Conservation (phyloP, 2,113 vertebrate genomes). For the Nibea coibor region DNA sequence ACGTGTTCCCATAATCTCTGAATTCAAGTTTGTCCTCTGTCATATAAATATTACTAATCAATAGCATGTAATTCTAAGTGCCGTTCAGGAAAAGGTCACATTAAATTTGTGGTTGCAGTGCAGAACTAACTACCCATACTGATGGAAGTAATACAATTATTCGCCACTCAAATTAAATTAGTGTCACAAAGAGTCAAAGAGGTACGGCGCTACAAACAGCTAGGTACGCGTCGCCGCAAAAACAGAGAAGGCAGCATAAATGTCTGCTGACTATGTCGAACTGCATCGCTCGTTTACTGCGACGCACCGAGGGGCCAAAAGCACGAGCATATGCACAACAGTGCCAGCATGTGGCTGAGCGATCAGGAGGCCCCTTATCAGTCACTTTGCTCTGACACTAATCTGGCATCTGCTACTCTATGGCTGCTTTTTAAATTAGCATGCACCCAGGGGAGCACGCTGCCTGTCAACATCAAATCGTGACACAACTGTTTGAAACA, state of each 20-base stretch:
- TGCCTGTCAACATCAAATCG: constrained; percentile 68
- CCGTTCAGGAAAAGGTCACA: constrained; percentile 49
- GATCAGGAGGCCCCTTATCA: constrained; percentile 73
- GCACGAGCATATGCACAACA: constrained; percentile 48
- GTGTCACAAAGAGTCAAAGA: constrained; percentile 57
- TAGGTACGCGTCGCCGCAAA: background rate
- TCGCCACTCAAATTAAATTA: constrained; percentile 72
- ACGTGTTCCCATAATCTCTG: background rate
- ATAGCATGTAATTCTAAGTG: constrained; percentile 51
- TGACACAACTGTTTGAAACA: constrained; percentile 55
- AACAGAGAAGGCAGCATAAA: constrained; percentile 29
- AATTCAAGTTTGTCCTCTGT: constrained; percentile 1
- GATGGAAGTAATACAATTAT: constrained; percentile 73
- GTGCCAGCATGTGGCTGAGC: constrained; percentile 53
- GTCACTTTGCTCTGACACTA: constrained; percentile 74
- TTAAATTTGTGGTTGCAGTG: constrained; percentile 58
- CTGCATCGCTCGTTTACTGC: constrained; percentile 48
- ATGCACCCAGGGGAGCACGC: constrained; percentile 56
- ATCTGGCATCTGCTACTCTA: constrained; percentile 74
- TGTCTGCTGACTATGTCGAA: constrained; percentile 38
- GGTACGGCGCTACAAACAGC: constrained; percentile 12
- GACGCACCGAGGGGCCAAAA: constrained; percentile 40
- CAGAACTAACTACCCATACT: constrained; percentile 60
- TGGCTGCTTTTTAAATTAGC: constrained; percentile 74
- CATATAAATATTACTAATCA: constrained; percentile 54